A percentile compares a stretch with the other conserved stretches of the same genome.
These are phyloP conservation scores for Rallus crepitans DNA, from an alignment of 2,797 vertebrate genomes.

Conservation along the genomic window DNA sequence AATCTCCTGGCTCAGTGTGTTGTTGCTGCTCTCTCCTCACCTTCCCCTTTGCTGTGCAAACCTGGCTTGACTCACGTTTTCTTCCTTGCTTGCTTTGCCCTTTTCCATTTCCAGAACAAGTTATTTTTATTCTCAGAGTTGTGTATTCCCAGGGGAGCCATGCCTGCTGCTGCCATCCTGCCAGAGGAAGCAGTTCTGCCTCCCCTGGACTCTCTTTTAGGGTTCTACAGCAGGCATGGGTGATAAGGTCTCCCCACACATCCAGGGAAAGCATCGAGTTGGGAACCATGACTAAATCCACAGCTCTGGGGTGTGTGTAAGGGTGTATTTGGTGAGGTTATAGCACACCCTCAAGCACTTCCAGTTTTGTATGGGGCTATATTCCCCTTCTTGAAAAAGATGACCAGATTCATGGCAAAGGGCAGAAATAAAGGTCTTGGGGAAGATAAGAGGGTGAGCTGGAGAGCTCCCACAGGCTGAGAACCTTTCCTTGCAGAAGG, in stretches of 20 bases:
- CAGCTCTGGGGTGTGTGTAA: accelerated
- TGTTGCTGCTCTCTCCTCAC: neutral
- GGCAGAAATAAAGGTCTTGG: neutral
- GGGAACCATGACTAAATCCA: accelerated
- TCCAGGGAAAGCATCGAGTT: neutral
- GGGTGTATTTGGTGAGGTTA: neutral
- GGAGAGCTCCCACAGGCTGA: neutral
- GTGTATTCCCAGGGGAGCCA: neutral
- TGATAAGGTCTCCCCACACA: neutral
- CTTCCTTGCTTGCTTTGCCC: neutral
- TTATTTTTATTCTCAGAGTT: neutral
- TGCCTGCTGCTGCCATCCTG: neutral
- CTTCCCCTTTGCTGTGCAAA: neutral
- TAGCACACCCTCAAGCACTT: neutral
- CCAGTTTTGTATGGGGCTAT: neutral
- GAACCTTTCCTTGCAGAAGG: neutral
- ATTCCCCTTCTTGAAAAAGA: neutral
- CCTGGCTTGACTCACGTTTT: neutral
- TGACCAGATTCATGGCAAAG: neutral
- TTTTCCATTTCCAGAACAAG: slow-evolving; percentile 3
- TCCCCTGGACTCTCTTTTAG: neutral
- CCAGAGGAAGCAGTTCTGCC: neutral
- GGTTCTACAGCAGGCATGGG: neutral
- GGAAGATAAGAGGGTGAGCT: neutral
- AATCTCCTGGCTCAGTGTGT: neutral